These are phyloP conservation scores for Bettongia penicillata DNA, from an alignment of 2,113 vertebrate species.

Conservation along the genomic window DNA sequence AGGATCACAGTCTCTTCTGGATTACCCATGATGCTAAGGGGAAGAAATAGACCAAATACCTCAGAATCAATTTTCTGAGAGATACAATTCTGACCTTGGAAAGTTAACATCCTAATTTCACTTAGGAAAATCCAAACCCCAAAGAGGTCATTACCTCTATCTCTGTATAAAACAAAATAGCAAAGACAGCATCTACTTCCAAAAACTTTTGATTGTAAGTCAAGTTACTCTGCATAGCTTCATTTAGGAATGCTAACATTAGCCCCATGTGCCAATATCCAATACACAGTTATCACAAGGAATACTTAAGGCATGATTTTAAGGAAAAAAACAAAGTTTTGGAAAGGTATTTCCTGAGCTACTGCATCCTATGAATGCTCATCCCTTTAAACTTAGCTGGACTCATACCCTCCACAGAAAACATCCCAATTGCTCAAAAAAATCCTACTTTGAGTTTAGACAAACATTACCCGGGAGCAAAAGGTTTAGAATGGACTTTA, in stretches of 20 bases:
- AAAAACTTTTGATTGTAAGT: not conserved
- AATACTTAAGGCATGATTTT: not conserved
- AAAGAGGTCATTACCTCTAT: conserved; percentile 1
- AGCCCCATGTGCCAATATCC: not conserved
- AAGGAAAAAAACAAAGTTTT: too few species aligned
- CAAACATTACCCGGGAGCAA: not conserved
- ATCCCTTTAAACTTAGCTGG: not conserved
- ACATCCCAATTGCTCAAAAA: not conserved
- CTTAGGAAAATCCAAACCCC: too few species aligned
- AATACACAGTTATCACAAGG: not conserved
- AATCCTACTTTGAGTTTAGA: not conserved
- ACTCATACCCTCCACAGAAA: too few species aligned
- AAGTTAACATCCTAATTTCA: not conserved
- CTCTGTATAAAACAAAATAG: not conserved
- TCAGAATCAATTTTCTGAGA: conserved; percentile 6
- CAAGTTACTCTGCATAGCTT: not conserved
- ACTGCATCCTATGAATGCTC: not conserved
- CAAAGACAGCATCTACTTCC: not conserved
- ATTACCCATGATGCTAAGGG: not conserved
- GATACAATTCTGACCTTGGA: conserved; percentile 38
- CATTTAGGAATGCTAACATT: not conserved
- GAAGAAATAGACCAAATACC: not conserved
- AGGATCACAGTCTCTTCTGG: not conserved
- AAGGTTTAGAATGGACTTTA: not conserved
- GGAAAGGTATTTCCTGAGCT: too few species aligned